phyloP scores from a whole-genome alignment of 2,888 invertebrate genomes.

The Germaria angustata region DNA sequence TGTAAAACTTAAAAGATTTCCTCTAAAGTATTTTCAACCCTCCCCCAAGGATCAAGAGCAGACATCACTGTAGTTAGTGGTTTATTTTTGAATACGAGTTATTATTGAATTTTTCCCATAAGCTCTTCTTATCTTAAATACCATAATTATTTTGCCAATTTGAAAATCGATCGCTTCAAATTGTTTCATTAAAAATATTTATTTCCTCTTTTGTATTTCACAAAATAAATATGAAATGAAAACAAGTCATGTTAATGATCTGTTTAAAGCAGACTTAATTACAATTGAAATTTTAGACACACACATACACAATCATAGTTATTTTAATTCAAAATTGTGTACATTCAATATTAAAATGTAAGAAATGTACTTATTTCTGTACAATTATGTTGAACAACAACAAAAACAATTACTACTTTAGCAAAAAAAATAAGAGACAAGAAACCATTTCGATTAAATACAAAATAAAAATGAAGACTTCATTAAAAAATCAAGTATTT shows the following conservation, averaged over 20 bases:
- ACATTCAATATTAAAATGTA: slow-evolving; percentile 45
- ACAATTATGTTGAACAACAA: slow-evolving; percentile 45
- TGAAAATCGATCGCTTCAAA: too few species aligned
- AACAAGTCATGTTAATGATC: slow-evolving; percentile 36
- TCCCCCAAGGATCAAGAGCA: too few species aligned
- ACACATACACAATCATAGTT: background rate
- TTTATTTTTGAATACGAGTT: too few species aligned
- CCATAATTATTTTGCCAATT: too few species aligned
- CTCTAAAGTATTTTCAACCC: too few species aligned
- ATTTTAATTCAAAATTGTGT: slow-evolving; percentile 16
- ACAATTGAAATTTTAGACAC: slow-evolving; percentile 24
- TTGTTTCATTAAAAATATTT: background rate
- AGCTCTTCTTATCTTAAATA: too few species aligned
- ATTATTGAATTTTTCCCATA: too few species aligned
- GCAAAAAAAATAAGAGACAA: background rate
- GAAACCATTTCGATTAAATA: slow-evolving; percentile 27
- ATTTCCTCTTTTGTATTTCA: background rate
- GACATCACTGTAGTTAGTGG: too few species aligned
- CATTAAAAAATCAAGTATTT: slow-evolving; percentile 41
- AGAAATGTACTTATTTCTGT: slow-evolving; percentile 28
- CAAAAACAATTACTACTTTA: background rate
- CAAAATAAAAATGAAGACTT: slow-evolving; percentile 53
- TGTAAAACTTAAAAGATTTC: too few species aligned
- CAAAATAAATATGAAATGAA: background rate
- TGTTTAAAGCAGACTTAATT: slow-evolving; percentile 43